Percentiles rank a stretch among this genome's conserved stretches.
Conservation (phyloP, 2,888 invertebrate species). For the Lobophora halterata region DNA sequence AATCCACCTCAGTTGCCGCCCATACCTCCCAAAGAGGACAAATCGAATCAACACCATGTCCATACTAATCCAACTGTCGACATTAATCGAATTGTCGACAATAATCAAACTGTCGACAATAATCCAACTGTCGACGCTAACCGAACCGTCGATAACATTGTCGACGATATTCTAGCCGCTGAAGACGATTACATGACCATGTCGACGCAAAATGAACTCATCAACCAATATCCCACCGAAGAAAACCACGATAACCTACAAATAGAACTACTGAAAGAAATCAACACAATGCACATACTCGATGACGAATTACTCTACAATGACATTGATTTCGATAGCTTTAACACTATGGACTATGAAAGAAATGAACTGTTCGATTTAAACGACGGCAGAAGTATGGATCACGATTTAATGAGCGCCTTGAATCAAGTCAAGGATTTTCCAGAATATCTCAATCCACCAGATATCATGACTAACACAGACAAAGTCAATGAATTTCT, state of each 20-base stretch:
- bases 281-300: conserved; percentile 63
- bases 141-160: conserved; percentile 65
- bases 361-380: conserved; percentile 61
- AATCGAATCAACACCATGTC: conserved; percentile 28
- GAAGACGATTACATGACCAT: conserved; percentile 70
- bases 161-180: conserved; percentile 69
- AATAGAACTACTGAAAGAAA: conserved; percentile 68
- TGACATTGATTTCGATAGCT: conserved; percentile 68
- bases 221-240: conserved; percentile 47
- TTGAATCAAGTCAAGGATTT: conserved; percentile 55
- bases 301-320: conserved; percentile 70
- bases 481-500: conserved; percentile 38
- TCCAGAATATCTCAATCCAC: conserved; percentile 55
- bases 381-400: conserved; percentile 51
- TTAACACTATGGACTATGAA: conserved; percentile 61
- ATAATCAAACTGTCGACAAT: conserved; percentile 69
- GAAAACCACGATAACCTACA: conserved; percentile 57
- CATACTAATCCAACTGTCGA: conserved; percentile 55
- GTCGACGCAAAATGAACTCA: conserved; percentile 45
- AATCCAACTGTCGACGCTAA: conserved; percentile 48
- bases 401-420: conserved; percentile 56
- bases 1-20: conserved; percentile 23
- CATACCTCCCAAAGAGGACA: conserved; percentile 42
- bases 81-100: conserved; percentile 71
- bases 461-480: conserved; percentile 38